Evolutionary conservation across 2,797 vertebrate species (phyloP), one percentile per base, ranked within the genome.

Genomic region (Brachymystax lenok): DNA sequence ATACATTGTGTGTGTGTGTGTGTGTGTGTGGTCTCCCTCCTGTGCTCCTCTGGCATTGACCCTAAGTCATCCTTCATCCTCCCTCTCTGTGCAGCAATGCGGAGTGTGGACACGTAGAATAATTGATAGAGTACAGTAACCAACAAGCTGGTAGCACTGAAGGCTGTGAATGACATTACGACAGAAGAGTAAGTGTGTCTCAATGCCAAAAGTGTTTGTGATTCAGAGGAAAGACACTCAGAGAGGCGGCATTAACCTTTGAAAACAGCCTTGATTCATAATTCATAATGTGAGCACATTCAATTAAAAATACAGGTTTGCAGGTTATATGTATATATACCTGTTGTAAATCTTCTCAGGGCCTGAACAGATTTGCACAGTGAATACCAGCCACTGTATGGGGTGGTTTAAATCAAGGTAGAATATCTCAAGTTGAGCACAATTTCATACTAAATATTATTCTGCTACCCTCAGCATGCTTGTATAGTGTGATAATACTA

Each of bases 41-140:
- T n/a, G n/a, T 21, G 56, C 5, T 61, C 56, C 8, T 19, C 16
- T 61, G 56, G 5, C n/a, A n/a, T 10, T 61, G n/a, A 24, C 19
- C 59, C 21, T 19, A 59, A n/a, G n/a, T 61, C n/a, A 21, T n/a
- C 19, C 56, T 63, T 24, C 21, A 24, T 63, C 59, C n/a, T 24
- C 21, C 21, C 59, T 27, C 56, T 59, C 59, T 13, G 21, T 13
- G 59, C 24, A 24, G 59, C 21, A 12, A 21, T 24, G 21, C 21
- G 1, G 59, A 21, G 21, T 27, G 21, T 63, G 59, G 59, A 69
- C 54, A 70, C 72, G 71, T 54, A 52, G 67, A 79, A 70, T 74
- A 72, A 75, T 71, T 75, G 77, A 75, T 72, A 10, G 74, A 61
- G 56, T 73, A 14, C 78, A 28, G 74, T 56, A 79, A 66, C 63